phyloP scores from a whole-genome alignment of 2,113 vertebrate species.

The Cottus gobio region DNA sequence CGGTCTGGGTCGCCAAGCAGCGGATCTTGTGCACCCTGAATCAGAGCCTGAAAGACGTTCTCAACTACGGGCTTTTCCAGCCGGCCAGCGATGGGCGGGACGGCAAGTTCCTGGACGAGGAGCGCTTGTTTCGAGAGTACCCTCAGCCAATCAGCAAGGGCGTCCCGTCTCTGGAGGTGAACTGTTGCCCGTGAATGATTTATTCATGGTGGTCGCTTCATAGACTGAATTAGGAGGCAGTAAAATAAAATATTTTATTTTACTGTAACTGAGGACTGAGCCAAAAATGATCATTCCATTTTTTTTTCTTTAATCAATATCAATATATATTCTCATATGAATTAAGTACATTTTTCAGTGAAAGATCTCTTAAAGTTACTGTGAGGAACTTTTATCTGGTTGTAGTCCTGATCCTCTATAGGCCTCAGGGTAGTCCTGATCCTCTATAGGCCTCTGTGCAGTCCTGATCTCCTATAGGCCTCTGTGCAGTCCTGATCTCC shows the following conservation, averaged over 20 bases:
- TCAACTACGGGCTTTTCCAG: slow-evolving; percentile 97
- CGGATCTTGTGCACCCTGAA: slow-evolving; percentile 91
- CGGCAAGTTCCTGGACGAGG: slow-evolving; percentile 95
- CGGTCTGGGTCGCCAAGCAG: slow-evolving; percentile 94
- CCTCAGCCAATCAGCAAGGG: slow-evolving; percentile 89
- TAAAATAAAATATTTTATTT: neutral
- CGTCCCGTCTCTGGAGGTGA: slow-evolving; percentile 93
- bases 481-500: no score
- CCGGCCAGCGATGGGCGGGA: slow-evolving; percentile 89
- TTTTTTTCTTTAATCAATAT: no score
- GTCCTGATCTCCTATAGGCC: no score
- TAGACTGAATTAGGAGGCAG: neutral
- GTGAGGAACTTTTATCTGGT: no score
- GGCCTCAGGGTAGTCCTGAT: no score
- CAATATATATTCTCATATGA: neutral
- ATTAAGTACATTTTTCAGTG: no score
- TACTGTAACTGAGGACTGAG: neutral
- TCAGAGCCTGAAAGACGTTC: slow-evolving; percentile 93
- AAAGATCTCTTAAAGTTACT: no score
- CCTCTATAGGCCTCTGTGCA: no score
- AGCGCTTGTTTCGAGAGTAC: slow-evolving; percentile 90
- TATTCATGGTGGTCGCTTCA: neutral
- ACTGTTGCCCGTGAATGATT: neutral
- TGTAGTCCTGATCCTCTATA: no score
- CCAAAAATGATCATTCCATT: neutral